These are phyloP conservation scores for Drosophila meridiana DNA, from an alignment of 2,888 invertebrate species.

Conservation along the genomic window DNA sequence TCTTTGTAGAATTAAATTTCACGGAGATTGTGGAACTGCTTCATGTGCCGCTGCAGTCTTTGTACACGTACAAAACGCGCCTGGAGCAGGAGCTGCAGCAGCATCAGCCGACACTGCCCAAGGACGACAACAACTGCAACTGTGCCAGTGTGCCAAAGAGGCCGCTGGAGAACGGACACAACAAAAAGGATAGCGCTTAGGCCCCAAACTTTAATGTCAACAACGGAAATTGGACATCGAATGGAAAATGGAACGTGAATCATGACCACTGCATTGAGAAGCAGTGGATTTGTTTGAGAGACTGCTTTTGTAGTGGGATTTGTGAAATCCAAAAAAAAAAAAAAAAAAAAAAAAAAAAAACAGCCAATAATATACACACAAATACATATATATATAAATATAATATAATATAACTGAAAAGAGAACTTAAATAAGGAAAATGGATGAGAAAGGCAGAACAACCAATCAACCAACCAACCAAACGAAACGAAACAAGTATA, in stretches of 20 bases:
- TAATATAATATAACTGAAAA: slow-evolving; percentile 21
- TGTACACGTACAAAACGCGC: slow-evolving; percentile 87
- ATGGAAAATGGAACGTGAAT: slow-evolving; percentile 27
- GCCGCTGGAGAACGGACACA: slow-evolving; percentile 78
- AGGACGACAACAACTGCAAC: slow-evolving; percentile 61
- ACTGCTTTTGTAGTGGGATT: slow-evolving; percentile 62
- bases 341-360: slow-evolving; percentile 37
- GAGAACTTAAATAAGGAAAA: slow-evolving; percentile 16
- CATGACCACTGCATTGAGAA: slow-evolving; percentile 36
- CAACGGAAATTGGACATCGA: slow-evolving; percentile 43
- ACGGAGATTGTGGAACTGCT: slow-evolving; percentile 93
- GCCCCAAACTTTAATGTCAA: slow-evolving; percentile 2
- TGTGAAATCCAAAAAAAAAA: slow-evolving; percentile 51
- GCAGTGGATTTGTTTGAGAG: slow-evolving; percentile 56
- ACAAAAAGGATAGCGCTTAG: slow-evolving; percentile 60
- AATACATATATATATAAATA: slow-evolving; percentile 16
- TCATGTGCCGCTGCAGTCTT: slow-evolving; percentile 94
- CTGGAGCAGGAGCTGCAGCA: slow-evolving; percentile 73
- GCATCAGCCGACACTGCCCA: slow-evolving; percentile 41
- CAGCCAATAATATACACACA: slow-evolving; percentile 51
- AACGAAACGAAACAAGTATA: slow-evolving; percentile 50
- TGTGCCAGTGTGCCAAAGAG: slow-evolving; percentile 52
- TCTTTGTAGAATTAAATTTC: slow-evolving; percentile 92
- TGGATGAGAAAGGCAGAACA: slow-evolving; percentile 3
- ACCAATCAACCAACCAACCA: slow-evolving; percentile 53